These are phyloP conservation scores for Melangyna quadrimaculata DNA, from an alignment of 2,888 invertebrate species.

Conservation along the genomic window DNA sequence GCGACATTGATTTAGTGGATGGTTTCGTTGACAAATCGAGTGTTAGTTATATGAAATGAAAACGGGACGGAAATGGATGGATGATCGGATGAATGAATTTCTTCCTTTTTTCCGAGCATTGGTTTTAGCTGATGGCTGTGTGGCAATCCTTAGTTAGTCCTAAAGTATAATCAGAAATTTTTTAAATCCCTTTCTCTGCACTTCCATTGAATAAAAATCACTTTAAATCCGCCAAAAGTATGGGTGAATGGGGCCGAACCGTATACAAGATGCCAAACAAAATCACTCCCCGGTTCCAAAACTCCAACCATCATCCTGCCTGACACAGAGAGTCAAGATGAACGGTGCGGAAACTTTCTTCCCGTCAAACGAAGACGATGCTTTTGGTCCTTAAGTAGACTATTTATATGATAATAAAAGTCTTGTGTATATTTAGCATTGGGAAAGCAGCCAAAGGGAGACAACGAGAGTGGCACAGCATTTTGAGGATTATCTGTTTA, in stretches of 20 bases:
- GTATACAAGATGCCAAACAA: background rate
- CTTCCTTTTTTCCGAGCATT: constrained; percentile 13
- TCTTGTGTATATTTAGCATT: constrained; percentile 67
- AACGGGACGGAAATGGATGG: constrained; percentile 62
- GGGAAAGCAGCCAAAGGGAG: constrained; percentile 13
- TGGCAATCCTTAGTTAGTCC: constrained; percentile 30
- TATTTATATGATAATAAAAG: constrained; percentile 72
- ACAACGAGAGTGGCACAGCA: constrained; percentile 26
- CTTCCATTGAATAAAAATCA: constrained; percentile 15
- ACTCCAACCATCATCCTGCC: background rate
- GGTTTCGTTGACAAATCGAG: constrained; percentile 74
- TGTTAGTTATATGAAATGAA: constrained; percentile 73
- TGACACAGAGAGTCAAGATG: constrained; percentile 21
- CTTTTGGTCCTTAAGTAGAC: constrained; percentile 68
- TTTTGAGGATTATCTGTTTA: constrained; percentile 67
- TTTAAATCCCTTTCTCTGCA: constrained; percentile 6
- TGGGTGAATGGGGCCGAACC: background rate
- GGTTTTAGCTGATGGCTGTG: constrained; percentile 3
- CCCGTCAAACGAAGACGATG: constrained; percentile 55
- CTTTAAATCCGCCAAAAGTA: constrained; percentile 41
- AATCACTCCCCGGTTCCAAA: background rate
- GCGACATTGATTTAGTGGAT: constrained; percentile 74
- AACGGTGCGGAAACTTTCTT: constrained; percentile 46
- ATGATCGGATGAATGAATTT: constrained; percentile 48
- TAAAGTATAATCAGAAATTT: constrained; percentile 53